Evolutionary conservation across 2,797 vertebrate genomes (phyloP), one percentile per base, ranked within the genome.

Genomic region (Cryptoblepharus egeriae): DNA sequence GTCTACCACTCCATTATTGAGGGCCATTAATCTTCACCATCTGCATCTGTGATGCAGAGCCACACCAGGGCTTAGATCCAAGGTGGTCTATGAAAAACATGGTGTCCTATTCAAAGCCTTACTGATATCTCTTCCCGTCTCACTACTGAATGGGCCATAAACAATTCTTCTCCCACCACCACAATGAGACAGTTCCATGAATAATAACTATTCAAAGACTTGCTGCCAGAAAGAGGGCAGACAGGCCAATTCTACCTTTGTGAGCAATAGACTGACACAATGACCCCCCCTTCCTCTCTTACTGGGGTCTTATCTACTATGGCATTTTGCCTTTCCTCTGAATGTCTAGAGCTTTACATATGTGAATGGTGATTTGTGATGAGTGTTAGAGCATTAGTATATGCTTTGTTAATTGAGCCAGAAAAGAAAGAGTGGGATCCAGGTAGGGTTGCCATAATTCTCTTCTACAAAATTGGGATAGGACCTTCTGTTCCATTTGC

Each of bases 51-150:
- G 24, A 70, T 24, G 65, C 35, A 57, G 73, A 45, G n/a, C 65
- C 72, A 52, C 9, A 77, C 73, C 45, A 57, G 73, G 83, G 64
- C 78, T 71, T 26, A 26, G 68, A 60, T 80, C 65, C 83, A 85
- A 76, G 78, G 55, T 55, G 65, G 65, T 76, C 77, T 69, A 75
- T 84, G 71, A 84, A 84, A 80, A 39, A 60, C 57, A 37, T 8
- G n/a, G 42, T 13, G 26, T 69, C 83, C 78, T 71, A 71, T 75
- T 85, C 78, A 75, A 69, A 58, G 35, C 60, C 57, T 13, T n/a
- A 1, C 45, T 24, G 73, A 63, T 75, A 76, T 80, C 83, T 65
- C 64, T 70, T 45, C 73, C 35, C n/a, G 45, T 64, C 68, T 35
- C 67, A 32, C 72, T 65, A 64, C 35, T 69, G 60, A 80, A 85